Evolutionary conservation across 2,888 invertebrate genomes (phyloP).

Genomic region (Netelia fuscicornis): DNA sequence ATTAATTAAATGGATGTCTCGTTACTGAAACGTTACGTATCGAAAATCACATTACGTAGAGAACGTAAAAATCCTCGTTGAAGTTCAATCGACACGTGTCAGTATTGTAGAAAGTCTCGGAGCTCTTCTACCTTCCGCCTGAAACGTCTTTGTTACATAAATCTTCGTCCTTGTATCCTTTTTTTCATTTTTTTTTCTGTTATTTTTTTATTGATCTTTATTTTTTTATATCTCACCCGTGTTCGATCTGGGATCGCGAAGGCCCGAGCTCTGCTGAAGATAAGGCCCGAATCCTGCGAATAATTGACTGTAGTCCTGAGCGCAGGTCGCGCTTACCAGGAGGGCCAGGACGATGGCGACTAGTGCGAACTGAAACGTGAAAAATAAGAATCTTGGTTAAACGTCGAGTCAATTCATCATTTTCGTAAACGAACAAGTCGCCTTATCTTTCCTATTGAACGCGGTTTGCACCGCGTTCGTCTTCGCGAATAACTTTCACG

Average conservation of each 20-base stretch:
- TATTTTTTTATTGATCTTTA: not conserved
- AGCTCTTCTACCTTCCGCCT: conserved; percentile 42
- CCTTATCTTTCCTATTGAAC: too few relatives aligned
- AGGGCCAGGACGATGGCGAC: conserved; percentile 76
- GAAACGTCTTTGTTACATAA: conserved; percentile 37
- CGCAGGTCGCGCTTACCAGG: conserved; percentile 73
- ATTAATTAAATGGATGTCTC: conserved; percentile 37
- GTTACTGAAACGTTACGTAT: conserved; percentile 34
- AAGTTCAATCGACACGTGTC: conserved; percentile 19
- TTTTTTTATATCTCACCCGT: conserved; percentile 76
- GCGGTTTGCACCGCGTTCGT: too few relatives aligned
- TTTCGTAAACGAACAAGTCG: not conserved
- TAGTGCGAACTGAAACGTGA: conserved; percentile 77
- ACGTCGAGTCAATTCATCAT: not conserved
- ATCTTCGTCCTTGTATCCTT: conserved; percentile 46
- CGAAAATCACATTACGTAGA: conserved; percentile 42
- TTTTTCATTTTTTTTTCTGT: conserved; percentile 44
- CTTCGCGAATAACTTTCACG: too few relatives aligned
- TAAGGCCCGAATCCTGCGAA: conserved; percentile 82
- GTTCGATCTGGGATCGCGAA: conserved; percentile 82
- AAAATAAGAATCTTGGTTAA: not conserved
- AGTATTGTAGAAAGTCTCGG: conserved; percentile 30
- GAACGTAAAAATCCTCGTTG: conserved; percentile 34
- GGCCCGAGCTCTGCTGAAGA: conserved; percentile 74
- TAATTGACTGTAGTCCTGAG: conserved; percentile 81